phyloP scores from a whole-genome alignment of 2,113 vertebrate species.

The Nothobranchius kuhntae region DNA sequence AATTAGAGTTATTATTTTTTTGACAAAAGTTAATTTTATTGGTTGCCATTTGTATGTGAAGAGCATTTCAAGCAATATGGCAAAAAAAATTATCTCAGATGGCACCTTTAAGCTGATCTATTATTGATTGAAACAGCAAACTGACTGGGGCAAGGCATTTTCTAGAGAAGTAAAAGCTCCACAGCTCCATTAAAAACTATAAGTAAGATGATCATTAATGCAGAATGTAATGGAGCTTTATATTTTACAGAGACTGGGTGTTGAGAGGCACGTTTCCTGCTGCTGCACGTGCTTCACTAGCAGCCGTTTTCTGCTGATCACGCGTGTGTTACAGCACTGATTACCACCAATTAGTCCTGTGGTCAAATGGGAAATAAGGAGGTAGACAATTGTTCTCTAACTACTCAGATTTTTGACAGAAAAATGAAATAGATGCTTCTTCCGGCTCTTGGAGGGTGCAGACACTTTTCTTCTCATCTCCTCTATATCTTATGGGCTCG shows the following conservation, averaged over 20 bases:
- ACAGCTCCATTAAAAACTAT: not conserved
- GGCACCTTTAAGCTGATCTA: no score
- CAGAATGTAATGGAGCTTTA: not conserved
- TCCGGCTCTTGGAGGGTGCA: no score
- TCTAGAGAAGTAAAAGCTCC: slow-evolving; percentile 8
- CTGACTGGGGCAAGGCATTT: not conserved
- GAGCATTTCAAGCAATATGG: no score
- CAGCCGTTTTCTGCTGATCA: slow-evolving; percentile 49
- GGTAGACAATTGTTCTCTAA: slow-evolving; percentile 52
- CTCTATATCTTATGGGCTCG: no score
- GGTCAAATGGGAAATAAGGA: slow-evolving; percentile 70
- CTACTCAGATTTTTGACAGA: slow-evolving; percentile 1
- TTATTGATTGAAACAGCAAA: not conserved
- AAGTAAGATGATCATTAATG: not conserved
- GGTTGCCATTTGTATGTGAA: no score
- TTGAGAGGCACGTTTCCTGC: slow-evolving; percentile 16
- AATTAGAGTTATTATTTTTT: no score
- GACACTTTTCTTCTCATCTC: no score
- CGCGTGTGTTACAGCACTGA: slow-evolving; percentile 41
- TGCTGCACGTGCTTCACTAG: slow-evolving; percentile 25
- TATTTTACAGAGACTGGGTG: not conserved
- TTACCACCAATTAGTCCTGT: slow-evolving; percentile 64
- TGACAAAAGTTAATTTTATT: no score
- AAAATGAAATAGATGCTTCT: not conserved
- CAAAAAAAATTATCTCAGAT: no score